phyloP scores from a whole-genome alignment of 2,797 vertebrate species.

The Linurgus olivaceus region DNA sequence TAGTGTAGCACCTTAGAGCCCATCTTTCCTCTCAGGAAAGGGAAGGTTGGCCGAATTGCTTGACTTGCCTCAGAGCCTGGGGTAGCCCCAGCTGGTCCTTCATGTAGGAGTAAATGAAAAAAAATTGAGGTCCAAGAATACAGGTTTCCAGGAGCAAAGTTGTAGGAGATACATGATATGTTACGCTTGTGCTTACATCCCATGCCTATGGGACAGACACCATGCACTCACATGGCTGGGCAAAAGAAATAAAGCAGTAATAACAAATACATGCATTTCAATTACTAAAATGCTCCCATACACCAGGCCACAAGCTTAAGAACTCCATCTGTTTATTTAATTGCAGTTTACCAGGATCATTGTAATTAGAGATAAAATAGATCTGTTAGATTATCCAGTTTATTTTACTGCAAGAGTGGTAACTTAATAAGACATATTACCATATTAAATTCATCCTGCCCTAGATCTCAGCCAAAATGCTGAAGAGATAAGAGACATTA shows the following conservation, averaged over 20 bases:
- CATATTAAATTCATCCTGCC: slow-evolving; percentile 62
- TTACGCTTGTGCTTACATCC: neutral
- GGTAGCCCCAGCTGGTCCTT: neutral
- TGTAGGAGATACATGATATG: neutral
- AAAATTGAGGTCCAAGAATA: neutral
- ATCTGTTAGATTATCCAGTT: slow-evolving; percentile 63
- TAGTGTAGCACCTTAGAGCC: neutral
- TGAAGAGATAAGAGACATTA: slow-evolving; percentile 20
- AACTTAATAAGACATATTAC: slow-evolving; percentile 61
- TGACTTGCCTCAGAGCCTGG: neutral
- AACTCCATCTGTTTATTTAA: slow-evolving; percentile 61
- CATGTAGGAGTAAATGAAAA: neutral
- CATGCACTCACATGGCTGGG: neutral
- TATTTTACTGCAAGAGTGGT: slow-evolving; percentile 52
- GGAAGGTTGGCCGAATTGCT: neutral
- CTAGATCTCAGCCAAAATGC: slow-evolving; percentile 57
- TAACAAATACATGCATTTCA: slow-evolving; percentile 12
- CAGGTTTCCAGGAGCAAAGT: neutral
- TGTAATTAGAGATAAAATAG: slow-evolving; percentile 69
- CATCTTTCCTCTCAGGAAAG: neutral
- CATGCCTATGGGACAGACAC: neutral
- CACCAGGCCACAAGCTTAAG: slow-evolving; percentile 26
- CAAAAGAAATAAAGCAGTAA: neutral
- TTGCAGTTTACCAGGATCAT: slow-evolving; percentile 58
- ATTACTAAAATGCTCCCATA: slow-evolving; percentile 1